Conservation (phyloP, 2,888 invertebrate genomes). For the Thyatira batis region DNA sequence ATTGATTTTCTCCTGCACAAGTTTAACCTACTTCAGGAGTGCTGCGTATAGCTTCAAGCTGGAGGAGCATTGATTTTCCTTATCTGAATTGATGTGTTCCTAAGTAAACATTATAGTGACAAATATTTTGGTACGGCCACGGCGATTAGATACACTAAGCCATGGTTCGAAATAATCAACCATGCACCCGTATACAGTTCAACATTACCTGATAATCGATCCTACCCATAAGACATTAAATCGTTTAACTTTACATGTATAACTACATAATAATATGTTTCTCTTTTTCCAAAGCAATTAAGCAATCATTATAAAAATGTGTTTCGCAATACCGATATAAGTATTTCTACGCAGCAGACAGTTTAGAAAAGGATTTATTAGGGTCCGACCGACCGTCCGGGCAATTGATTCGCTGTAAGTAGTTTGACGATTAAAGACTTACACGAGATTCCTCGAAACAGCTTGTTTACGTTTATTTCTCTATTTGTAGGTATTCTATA, state of each 20-base stretch:
- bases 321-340: constrained; percentile 3
- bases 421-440: constrained; percentile 29
- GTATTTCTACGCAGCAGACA: constrained; percentile 13
- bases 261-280: too few species aligned
- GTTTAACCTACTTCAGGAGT: background rate
- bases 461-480: constrained; percentile 5
- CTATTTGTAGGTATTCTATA: background rate
- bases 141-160: too few species aligned
- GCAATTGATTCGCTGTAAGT: constrained; percentile 32
- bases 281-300: too few species aligned
- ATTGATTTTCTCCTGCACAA: constrained; percentile 25
- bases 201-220: too few species aligned
- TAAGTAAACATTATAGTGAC: too few species aligned
- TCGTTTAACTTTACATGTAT: too few species aligned
- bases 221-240: too few species aligned
- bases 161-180: too few species aligned
- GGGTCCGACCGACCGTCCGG: constrained; percentile 19
- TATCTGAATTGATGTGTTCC: constrained; percentile 11
- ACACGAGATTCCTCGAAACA: constrained; percentile 6
- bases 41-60: background rate
- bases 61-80: background rate
- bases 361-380: constrained; percentile 31
- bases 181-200: too few species aligned
- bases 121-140: too few species aligned
- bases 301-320: constrained; percentile 9